Percentiles rank a stretch among this genome's conserved stretches.
phyloP scores from a whole-genome alignment of 2,888 invertebrate genomes.

The Caenorhabditis plicata region DNA sequence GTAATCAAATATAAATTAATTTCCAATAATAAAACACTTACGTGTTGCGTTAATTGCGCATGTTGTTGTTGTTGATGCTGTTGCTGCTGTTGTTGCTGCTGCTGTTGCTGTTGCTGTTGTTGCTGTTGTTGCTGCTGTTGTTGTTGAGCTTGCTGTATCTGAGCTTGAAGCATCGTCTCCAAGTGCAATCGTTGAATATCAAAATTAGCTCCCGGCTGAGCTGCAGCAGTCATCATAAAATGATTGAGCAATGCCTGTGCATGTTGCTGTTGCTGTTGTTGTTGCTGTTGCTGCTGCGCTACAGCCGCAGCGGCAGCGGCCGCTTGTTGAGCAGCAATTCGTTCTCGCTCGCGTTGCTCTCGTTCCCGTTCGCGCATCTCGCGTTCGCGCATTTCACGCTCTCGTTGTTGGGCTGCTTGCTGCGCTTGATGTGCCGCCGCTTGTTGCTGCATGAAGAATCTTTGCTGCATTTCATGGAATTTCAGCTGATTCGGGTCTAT shows the following conservation, averaged over 20 bases:
- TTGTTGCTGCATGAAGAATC: no score
- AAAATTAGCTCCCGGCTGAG: background rate
- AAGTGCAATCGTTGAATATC: background rate
- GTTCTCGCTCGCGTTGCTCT: background rate
- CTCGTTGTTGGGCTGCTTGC: background rate
- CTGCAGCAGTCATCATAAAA: background rate
- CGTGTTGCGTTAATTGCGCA: conserved; percentile 24
- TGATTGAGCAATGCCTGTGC: conserved; percentile 2
- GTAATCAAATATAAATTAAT: background rate
- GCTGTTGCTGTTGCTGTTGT: conserved; percentile 9
- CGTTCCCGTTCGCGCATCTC: conserved; percentile 1
- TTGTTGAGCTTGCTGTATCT: background rate
- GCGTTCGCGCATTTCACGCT: conserved; percentile 5
- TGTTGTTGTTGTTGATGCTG: conserved; percentile 37
- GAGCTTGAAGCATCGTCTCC: no score
- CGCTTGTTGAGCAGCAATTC: conserved; percentile 1
- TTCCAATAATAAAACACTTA: background rate
- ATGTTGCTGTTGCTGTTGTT: background rate
- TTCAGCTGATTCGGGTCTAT: no score
- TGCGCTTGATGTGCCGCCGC: conserved; percentile 1
- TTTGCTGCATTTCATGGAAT: no score
- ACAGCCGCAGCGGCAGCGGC: conserved; percentile 4
- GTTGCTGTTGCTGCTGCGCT: conserved; percentile 1
- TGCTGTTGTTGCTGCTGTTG: conserved; percentile 10
- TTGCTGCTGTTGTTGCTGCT: conserved; percentile 23